Evolutionary conservation across 2,113 vertebrate genomes (phyloP).

Genomic region (Myodes glareolus): DNA sequence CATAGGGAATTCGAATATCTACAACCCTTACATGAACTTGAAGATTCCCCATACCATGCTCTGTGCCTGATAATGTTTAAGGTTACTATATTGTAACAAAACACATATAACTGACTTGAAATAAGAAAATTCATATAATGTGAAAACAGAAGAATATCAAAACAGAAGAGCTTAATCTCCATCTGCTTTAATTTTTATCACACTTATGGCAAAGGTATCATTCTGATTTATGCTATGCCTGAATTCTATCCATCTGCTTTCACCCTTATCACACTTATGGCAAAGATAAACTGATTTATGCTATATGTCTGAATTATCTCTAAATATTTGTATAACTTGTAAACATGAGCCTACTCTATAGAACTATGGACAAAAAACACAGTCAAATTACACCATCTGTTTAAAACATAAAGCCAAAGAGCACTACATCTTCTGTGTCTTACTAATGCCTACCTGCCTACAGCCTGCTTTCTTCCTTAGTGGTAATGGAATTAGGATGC

Average conservation of each 20-base stretch:
- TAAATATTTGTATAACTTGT: constrained; percentile 34
- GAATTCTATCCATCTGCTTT: not conserved
- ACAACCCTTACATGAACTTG: not conserved
- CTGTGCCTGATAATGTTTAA: not conserved
- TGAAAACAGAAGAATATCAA: constrained; percentile 27
- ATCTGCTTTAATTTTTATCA: constrained; percentile 3
- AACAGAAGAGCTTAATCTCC: not conserved
- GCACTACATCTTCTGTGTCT: not conserved
- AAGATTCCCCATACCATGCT: not conserved
- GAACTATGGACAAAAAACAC: not conserved
- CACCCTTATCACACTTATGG: constrained; percentile 7
- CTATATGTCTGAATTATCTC: not conserved
- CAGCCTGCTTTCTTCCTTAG: constrained; percentile 27
- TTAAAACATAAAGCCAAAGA: not conserved
- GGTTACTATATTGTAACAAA: constrained; percentile 5
- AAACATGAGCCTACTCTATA: not conserved
- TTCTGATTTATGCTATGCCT: constrained; percentile 6
- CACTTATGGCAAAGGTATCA: not conserved
- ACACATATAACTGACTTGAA: not conserved
- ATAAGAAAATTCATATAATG: not conserved
- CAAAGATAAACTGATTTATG: constrained; percentile 22
- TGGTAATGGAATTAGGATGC: not conserved
- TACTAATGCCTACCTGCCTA: not conserved
- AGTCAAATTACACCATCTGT: not conserved
- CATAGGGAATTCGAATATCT: constrained; percentile 48